phyloP scores from a whole-genome alignment of 2,888 invertebrate species.

The Oligia strigilis region DNA sequence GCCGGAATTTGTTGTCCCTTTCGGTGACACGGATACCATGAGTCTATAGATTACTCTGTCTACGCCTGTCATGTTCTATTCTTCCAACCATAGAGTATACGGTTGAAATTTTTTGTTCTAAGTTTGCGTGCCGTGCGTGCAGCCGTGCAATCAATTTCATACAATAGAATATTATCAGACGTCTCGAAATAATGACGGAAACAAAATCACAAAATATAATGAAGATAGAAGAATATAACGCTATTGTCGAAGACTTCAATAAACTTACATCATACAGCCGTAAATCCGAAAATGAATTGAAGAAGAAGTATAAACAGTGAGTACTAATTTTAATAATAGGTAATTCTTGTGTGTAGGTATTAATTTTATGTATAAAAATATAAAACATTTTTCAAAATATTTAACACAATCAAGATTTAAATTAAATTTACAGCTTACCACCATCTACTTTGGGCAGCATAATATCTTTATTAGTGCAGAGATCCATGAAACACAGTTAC shows the following conservation, averaged over 20 bases:
- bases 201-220: conserved; percentile 75
- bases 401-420: neutral
- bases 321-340: conserved; percentile 45
- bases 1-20: too few relatives aligned
- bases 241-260: conserved; percentile 90
- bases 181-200: conserved; percentile 46
- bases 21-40: too few relatives aligned
- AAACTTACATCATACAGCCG: conserved; percentile 90
- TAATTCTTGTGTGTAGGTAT: neutral
- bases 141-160: too few relatives aligned
- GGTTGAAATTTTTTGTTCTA: too few relatives aligned
- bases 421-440: conserved; percentile 86
- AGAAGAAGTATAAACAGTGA: conserved; percentile 90
- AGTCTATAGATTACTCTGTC: too few relatives aligned
- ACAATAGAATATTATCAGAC: neutral
- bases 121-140: too few relatives aligned
- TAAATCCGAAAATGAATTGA: conserved; percentile 91
- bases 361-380: conserved; percentile 2
- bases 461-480: conserved; percentile 91
- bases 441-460: conserved; percentile 93
- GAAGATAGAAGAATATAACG: conserved; percentile 86
- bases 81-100: too few relatives aligned
- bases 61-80: too few relatives aligned
- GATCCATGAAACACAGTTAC: conserved; percentile 92
- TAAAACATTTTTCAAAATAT: neutral